Percentiles rank a stretch among this genome's conserved stretches.
These are phyloP conservation scores for Meteorus cinctellus DNA, from an alignment of 2,888 invertebrate species.

Conservation along the genomic window DNA sequence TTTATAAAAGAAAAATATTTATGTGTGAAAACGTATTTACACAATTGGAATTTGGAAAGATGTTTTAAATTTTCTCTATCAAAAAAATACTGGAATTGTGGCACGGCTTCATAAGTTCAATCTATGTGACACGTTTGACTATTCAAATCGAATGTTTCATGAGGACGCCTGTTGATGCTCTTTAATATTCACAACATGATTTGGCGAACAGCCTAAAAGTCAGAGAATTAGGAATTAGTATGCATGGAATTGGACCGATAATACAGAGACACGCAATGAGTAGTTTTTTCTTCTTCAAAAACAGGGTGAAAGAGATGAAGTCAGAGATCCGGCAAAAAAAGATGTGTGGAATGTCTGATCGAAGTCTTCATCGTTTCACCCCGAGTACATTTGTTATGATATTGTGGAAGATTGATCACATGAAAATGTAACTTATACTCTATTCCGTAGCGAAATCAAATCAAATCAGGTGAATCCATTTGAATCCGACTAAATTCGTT, in stretches of 20 bases:
- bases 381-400: not conserved
- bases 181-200: constrained; percentile 21
- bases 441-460: not conserved
- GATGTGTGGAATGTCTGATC: not conserved
- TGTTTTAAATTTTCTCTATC: not conserved
- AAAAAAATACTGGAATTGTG: not conserved
- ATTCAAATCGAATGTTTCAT: constrained; percentile 11
- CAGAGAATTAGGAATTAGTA: constrained; percentile 5
- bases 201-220: constrained; percentile 20
- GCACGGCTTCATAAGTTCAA: not conserved
- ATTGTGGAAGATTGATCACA: not conserved
- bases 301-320: constrained; percentile 31
- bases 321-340: constrained; percentile 6
- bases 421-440: not conserved
- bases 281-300: constrained; percentile 36
- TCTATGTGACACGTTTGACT: not conserved
- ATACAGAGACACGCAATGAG: constrained; percentile 32
- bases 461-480: not conserved
- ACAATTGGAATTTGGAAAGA: not conserved
- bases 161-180: not conserved
- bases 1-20: not conserved
- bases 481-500: not conserved
- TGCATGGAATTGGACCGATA: constrained; percentile 21
- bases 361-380: constrained; percentile 12
- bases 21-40: not conserved